These are phyloP conservation scores for Chaenogobius annularis DNA, from an alignment of 2,113 vertebrate genomes.

Conservation along the genomic window DNA sequence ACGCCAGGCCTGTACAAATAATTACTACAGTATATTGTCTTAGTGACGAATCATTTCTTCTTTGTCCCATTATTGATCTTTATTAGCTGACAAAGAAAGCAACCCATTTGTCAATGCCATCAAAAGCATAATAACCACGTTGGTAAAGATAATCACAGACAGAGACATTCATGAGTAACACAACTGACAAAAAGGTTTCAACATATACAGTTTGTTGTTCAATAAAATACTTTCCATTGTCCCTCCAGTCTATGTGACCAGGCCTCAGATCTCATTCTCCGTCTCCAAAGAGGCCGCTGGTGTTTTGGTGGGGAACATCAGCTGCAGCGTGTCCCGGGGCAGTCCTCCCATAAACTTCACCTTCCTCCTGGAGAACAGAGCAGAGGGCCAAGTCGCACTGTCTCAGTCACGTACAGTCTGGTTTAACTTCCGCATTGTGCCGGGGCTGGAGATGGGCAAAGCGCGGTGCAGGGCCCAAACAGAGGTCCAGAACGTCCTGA, in stretches of 20 bases:
- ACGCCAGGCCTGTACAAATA: too few species aligned
- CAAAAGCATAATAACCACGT: background rate
- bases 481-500: conserved; percentile 48
- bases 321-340: conserved; percentile 68
- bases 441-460: conserved; percentile 44
- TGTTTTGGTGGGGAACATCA: conserved; percentile 62
- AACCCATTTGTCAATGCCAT: background rate
- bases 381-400: conserved; percentile 6
- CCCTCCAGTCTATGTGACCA: conserved; percentile 68
- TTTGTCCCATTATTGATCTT: background rate
- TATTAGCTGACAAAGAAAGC: background rate
- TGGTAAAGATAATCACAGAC: background rate
- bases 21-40: too few species aligned
- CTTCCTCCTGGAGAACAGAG: conserved; percentile 51
- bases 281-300: conserved; percentile 40
- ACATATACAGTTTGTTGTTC: background rate
- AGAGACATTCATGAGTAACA: background rate
- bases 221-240: background rate
- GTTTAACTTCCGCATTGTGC: conserved; percentile 59
- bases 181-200: background rate
- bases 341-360: conserved; percentile 72
- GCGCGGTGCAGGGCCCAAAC: conserved; percentile 65
- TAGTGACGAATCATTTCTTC: too few species aligned
- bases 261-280: conserved; percentile 62
- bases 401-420: conserved; percentile 41